Conservation (phyloP, 2,888 invertebrate species). For the Drosophila colorata region DNA sequence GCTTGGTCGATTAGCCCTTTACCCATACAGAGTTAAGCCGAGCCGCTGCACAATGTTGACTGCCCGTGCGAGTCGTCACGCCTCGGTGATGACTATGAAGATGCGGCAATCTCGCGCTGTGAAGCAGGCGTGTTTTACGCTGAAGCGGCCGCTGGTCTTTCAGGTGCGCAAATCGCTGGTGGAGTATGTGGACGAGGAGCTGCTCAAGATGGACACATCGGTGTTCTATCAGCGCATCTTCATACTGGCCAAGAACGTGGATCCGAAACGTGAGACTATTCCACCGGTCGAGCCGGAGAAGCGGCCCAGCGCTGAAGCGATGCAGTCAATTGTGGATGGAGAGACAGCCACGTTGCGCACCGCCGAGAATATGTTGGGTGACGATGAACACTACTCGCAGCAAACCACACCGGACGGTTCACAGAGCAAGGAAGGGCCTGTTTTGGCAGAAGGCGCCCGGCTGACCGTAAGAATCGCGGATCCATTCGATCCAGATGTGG, state of each 20-base stretch:
- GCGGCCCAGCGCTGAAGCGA: neutral
- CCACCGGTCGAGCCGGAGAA: neutral
- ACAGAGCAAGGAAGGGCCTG: neutral
- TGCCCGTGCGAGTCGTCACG: neutral
- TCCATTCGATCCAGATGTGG: conserved; percentile 10
- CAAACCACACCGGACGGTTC: conserved; percentile 4
- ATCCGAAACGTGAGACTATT: neutral
- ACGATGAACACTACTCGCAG: conserved; percentile 38
- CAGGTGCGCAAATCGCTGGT: conserved; percentile 74
- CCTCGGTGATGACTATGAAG: conserved; percentile 19
- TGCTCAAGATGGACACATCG: conserved; percentile 59
- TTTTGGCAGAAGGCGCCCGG: neutral
- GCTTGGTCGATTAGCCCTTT: conserved; percentile 4
- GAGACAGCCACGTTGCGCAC: conserved; percentile 11
- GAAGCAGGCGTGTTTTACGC: conserved; percentile 37
- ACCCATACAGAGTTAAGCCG: neutral
- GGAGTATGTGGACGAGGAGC: conserved; percentile 69
- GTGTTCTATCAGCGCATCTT: conserved; percentile 80
- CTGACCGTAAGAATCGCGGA: neutral
- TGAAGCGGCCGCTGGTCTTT: conserved; percentile 54
- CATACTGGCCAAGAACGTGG: conserved; percentile 69
- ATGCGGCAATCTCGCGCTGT: neutral
- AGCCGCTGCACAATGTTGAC: conserved; percentile 6
- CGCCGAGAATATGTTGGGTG: conserved; percentile 1
- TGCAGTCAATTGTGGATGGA: neutral